A percentile compares a stretch with the other conserved stretches of the same genome.
phyloP scores from a whole-genome alignment of 2,797 vertebrate genomes.

The Peromyscus melanophrys region DNA sequence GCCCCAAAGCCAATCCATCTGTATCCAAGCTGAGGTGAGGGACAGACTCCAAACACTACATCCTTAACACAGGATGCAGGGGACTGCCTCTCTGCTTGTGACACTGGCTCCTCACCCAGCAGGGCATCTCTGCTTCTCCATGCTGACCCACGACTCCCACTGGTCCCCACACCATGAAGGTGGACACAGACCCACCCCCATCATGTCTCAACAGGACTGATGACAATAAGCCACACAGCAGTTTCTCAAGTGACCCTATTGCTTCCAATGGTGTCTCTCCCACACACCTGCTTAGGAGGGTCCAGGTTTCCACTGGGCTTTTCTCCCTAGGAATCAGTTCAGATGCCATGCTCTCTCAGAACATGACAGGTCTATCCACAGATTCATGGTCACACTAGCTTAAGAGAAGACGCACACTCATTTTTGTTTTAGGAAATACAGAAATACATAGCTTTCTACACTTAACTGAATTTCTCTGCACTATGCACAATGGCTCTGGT shows the following conservation, averaged over 20 bases:
- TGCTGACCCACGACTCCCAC: slow-evolving; percentile 28
- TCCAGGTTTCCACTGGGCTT: slow-evolving; percentile 9
- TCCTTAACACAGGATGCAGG: not conserved
- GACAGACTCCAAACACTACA: not conserved
- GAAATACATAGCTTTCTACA: slow-evolving; percentile 52
- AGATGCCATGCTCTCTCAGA: slow-evolving; percentile 2
- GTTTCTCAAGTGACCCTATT: not conserved
- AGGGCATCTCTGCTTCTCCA: slow-evolving; percentile 25
- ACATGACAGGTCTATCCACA: not conserved
- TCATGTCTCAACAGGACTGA: not conserved
- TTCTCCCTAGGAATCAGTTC: slow-evolving; percentile 59
- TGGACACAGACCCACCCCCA: not conserved
- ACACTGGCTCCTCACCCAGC: not conserved
- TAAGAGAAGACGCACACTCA: not conserved
- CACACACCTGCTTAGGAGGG: not conserved
- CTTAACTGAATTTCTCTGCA: slow-evolving; percentile 55
- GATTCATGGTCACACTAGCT: slow-evolving; percentile 12
- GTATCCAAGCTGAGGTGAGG: not conserved
- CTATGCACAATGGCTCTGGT: slow-evolving; percentile 59
- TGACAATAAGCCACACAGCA: slow-evolving; percentile 6
- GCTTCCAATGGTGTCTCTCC: not conserved
- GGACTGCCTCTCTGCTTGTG: not conserved
- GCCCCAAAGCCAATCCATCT: not conserved
- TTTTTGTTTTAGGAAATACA: slow-evolving; percentile 57
- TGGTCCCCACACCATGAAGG: slow-evolving; percentile 15